Evolutionary conservation across 2,888 invertebrate species (phyloP), one percentile per base, ranked within the genome.

Genomic region (Electrophaes corylata): DNA sequence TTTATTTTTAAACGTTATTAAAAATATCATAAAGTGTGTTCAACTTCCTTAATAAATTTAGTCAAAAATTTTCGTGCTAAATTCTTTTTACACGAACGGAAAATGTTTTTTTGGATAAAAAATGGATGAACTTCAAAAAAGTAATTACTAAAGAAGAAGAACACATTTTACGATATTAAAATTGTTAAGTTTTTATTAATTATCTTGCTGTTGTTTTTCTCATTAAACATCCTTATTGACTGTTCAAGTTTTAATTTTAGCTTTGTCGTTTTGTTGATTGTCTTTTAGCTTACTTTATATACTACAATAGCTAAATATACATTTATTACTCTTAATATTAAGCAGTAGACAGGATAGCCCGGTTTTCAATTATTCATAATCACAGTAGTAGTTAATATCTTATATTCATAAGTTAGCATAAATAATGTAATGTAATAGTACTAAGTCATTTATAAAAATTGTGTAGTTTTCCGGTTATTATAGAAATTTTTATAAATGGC

Each of bases 291-390:
- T 86, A 82, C 85, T 88, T 80, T 79, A 73, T n/a, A n/a, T 75
- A 66, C 56, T 75, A 68, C 82, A 84, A 80, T 91, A 91, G 90
- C 78, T 80, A 91, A 91, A 91, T 91, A 91, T 91, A 91, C 74
- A 80, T 81, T 88, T 86, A 83, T 86, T 81, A 81, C 70, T 79
- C 84, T 79, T 90, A 88, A 81, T 78, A 51, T 75, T 90, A 87
- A 90, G 84, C 62, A 59, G 76, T 92, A 92, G 91, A 79, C 92
- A 92, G 77, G 91, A 92, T 92, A 92, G 88, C 87, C 91, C 91
- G 89, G 92, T 91, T 92, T 92, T 92, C 84, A 88, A 89, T 91
- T 48, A 37, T 49, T 91, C 81, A 87, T 79, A 82, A 81, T 67
- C 87, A 88, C 84, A 84, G n/a, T 81, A 82, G 75, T 81, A 86